Evolutionary conservation across 2,888 invertebrate species (phyloP).

Genomic region (Cosmia pyralina): DNA sequence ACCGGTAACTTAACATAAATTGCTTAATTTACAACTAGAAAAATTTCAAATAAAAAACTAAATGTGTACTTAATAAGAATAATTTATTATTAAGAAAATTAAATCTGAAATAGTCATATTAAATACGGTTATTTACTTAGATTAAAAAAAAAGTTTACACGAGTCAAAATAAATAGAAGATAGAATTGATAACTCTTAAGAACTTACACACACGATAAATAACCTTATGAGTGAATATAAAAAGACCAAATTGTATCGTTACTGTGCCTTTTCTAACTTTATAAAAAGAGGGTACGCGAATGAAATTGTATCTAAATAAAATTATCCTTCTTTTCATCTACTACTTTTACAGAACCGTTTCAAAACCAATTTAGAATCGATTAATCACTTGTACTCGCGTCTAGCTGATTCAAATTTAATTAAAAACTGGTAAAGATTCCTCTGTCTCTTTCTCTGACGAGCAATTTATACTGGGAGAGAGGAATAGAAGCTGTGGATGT

Average conservation of each 20-base stretch:
- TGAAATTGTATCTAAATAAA: slow-evolving; percentile 26
- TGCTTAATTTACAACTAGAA: neutral
- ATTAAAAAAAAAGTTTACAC: neutral
- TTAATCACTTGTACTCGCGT: slow-evolving; percentile 23
- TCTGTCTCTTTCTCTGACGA: slow-evolving; percentile 12
- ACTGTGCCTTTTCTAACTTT: neutral
- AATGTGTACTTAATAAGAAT: neutral
- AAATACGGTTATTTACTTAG: neutral
- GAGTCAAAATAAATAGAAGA: no score
- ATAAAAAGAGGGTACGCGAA: slow-evolving; percentile 21
- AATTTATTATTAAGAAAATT: neutral
- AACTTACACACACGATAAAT: no score
- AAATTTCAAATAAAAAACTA: neutral
- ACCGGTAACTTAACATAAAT: neutral
- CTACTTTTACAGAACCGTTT: slow-evolving; percentile 5
- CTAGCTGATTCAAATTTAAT: slow-evolving; percentile 37
- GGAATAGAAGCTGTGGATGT: slow-evolving; percentile 9
- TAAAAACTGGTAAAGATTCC: slow-evolving; percentile 24
- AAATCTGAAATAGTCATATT: neutral
- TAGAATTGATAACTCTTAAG: no score
- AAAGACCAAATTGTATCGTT: neutral
- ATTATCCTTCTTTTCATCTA: slow-evolving; percentile 15
- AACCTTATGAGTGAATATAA: no score
- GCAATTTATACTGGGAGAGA: neutral
- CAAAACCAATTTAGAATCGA: slow-evolving; percentile 26